A percentile compares a stretch with the other conserved stretches of the same genome.
Evolutionary conservation across 2,888 invertebrate species (phyloP).

Genomic region (Amphipyra berbera): DNA sequence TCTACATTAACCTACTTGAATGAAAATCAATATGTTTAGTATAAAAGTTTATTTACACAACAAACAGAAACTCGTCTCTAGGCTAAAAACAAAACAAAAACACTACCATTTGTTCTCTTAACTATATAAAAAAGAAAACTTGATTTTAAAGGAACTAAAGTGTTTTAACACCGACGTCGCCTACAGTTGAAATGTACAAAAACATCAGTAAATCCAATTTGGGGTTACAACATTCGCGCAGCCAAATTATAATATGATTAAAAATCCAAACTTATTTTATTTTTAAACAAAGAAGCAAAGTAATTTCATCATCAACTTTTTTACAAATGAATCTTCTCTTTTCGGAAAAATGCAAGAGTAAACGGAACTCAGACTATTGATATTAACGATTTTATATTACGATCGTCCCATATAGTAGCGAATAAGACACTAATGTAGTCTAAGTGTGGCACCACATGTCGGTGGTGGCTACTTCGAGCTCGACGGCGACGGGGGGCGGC

Average conservation of each 20-base stretch:
- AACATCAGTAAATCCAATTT: conserved; percentile 28
- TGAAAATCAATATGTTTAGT: conserved; percentile 62
- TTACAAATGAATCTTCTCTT: conserved; percentile 39
- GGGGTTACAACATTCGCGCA: conserved; percentile 21
- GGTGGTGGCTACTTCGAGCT: conserved; percentile 84
- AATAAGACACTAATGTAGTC: not conserved
- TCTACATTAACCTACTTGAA: conserved; percentile 44
- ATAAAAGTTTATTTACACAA: conserved; percentile 73
- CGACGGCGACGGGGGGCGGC: conserved; percentile 80
- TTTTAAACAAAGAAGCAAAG: conserved; percentile 43
- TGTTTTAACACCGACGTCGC: conserved; percentile 86
- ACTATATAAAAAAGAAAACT: conserved; percentile 48
- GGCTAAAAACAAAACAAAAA: conserved; percentile 64
- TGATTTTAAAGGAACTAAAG: conserved; percentile 56
- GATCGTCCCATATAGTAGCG: conserved; percentile 6
- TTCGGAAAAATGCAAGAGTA: conserved; percentile 13
- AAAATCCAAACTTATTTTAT: too few relatives aligned
- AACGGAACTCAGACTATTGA: conserved; percentile 4
- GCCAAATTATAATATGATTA: conserved; percentile 39
- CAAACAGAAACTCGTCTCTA: conserved; percentile 57
- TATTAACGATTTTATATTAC: not conserved
- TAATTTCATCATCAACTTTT: conserved; percentile 28
- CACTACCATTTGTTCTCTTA: conserved; percentile 55
- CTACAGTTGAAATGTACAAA: conserved; percentile 58
- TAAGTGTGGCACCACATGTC: conserved; percentile 79